These are phyloP conservation scores for Platichthys stellatus DNA, from an alignment of 2,113 vertebrate species.

Conservation along the genomic window DNA sequence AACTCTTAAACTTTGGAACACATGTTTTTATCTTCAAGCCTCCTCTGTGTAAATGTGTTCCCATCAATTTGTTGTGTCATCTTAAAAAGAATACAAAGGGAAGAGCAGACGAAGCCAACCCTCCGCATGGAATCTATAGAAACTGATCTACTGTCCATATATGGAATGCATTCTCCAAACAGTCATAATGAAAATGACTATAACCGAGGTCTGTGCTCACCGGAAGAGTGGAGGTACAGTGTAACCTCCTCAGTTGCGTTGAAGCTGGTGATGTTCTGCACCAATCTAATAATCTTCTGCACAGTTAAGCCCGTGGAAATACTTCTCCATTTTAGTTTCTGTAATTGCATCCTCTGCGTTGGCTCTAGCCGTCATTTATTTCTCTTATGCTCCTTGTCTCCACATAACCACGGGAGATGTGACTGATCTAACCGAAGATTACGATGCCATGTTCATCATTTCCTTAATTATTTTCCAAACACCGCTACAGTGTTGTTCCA, in stretches of 20 bases:
- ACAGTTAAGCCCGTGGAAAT: constrained; percentile 21
- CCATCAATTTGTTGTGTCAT: too few relatives aligned
- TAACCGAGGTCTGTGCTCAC: neutral
- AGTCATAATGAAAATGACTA: neutral
- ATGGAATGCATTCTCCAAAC: neutral
- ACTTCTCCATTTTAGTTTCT: constrained; percentile 9
- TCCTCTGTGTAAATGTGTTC: too few relatives aligned
- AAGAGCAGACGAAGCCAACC: too few relatives aligned
- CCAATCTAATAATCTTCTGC: constrained; percentile 46
- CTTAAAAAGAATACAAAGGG: too few relatives aligned
- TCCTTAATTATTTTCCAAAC: constrained; percentile 63
- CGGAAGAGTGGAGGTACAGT: constrained; percentile 12
- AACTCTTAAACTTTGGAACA: neutral
- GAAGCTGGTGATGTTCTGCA: neutral
- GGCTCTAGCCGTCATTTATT: constrained; percentile 19
- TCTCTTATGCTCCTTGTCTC: constrained; percentile 18
- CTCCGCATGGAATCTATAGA: too few relatives aligned
- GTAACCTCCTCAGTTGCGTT: constrained; percentile 41
- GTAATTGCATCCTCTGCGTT: constrained; percentile 37
- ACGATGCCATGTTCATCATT: constrained; percentile 57
- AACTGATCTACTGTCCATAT: neutral
- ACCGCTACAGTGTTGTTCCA: constrained; percentile 34
- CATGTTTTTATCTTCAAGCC: neutral
- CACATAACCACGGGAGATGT: constrained; percentile 37
- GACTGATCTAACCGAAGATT: constrained; percentile 53